Percentiles rank a stretch among this genome's conserved stretches.
phyloP scores from a whole-genome alignment of 1,140 invertebrate genomes.

The Dendrolimus kikuchii region DNA sequence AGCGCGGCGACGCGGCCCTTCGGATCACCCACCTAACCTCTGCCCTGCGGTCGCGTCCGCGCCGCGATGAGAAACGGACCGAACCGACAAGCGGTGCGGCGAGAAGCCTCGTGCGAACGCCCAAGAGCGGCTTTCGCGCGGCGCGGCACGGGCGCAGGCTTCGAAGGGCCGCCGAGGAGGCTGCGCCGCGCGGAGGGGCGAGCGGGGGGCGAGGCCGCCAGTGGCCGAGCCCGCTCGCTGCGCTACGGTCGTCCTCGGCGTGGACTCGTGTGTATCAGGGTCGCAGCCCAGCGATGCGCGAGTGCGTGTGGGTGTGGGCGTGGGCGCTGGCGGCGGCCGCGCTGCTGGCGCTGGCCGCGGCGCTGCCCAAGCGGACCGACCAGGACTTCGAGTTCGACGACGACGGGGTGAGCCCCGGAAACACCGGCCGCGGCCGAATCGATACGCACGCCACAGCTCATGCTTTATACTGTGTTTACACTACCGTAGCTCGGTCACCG shows the following conservation, averaged over 20 bases:
- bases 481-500: too few relatives aligned
- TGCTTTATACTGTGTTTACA: not conserved
- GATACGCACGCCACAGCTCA: slow-evolving; percentile 1
- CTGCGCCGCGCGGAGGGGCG: not conserved
- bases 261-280: slow-evolving; percentile 1
- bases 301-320: slow-evolving; percentile 17
- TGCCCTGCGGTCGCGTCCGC: too few relatives aligned
- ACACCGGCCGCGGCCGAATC: slow-evolving; percentile 1
- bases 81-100: too few relatives aligned
- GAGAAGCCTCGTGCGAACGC: too few relatives aligned
- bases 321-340: slow-evolving; percentile 19
- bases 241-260: slow-evolving; percentile 1
- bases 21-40: too few relatives aligned
- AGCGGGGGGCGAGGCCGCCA: not conserved
- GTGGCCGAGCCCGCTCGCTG: not conserved
- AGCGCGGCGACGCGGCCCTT: too few relatives aligned
- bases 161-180: not conserved
- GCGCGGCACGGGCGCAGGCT: not conserved
- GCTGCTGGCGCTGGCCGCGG: slow-evolving; percentile 22
- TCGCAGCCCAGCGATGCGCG: not conserved
- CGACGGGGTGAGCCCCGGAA: slow-evolving; percentile 33
- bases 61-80: too few relatives aligned
- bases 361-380: slow-evolving; percentile 28
- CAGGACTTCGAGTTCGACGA: slow-evolving; percentile 65
- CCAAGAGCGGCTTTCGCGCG: too few relatives aligned